Conservation (phyloP, 2,888 invertebrate genomes). For the Campoplex capitator region DNA sequence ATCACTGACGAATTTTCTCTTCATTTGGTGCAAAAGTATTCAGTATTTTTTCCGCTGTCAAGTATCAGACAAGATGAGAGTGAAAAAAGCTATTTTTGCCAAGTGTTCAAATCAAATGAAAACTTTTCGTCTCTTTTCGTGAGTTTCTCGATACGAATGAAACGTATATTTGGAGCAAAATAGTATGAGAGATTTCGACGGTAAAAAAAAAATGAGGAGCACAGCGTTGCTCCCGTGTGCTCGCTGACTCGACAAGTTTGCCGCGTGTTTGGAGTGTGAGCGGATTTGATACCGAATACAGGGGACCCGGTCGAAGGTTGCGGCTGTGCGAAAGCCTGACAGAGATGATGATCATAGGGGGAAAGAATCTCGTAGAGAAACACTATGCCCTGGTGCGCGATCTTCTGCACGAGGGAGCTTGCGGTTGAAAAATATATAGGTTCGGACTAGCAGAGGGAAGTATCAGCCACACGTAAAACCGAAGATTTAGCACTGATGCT, state of each 20-base stretch:
- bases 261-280: conserved; percentile 46
- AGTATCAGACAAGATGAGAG: too few species aligned
- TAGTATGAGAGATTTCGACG: neutral
- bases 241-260: conserved; percentile 56
- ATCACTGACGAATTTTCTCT: too few species aligned
- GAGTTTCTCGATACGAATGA: neutral
- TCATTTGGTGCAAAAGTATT: too few species aligned
- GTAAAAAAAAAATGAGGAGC: neutral
- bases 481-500: conserved; percentile 21
- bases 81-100: too few species aligned
- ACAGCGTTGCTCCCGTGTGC: conserved; percentile 40
- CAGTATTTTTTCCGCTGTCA: too few species aligned
- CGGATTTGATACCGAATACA: conserved; percentile 16
- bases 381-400: conserved; percentile 45
- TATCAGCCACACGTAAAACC: conserved; percentile 28
- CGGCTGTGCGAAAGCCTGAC: conserved; percentile 17
- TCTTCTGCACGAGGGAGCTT: conserved; percentile 55
- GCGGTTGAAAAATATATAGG: conserved; percentile 47
- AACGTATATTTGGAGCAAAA: neutral
- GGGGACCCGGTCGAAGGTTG: conserved; percentile 9
- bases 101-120: too few species aligned
- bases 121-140: too few species aligned
- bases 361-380: conserved; percentile 24
- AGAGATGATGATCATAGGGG: conserved; percentile 53
- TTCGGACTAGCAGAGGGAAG: conserved; percentile 19